These are phyloP conservation scores for Coccyzus lansbergi DNA, from an alignment of 2,797 vertebrate genomes.

Conservation along the genomic window DNA sequence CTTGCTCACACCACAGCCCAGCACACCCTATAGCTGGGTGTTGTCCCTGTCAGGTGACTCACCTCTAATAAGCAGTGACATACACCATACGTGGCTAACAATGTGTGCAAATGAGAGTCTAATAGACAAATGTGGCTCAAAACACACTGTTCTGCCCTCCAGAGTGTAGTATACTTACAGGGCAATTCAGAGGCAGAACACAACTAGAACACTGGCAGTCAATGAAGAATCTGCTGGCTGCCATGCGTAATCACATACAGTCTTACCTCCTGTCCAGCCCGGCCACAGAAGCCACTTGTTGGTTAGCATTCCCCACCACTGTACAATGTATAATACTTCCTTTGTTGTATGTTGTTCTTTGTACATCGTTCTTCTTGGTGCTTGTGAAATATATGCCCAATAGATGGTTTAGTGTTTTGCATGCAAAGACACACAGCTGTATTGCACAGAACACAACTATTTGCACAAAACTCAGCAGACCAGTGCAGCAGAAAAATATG, in stretches of 20 bases:
- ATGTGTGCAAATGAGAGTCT: background rate
- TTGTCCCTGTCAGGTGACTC: background rate
- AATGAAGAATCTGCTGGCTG: background rate
- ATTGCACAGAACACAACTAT: background rate
- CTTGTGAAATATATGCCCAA: background rate
- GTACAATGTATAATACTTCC: background rate
- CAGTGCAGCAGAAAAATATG: background rate
- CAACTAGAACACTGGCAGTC: background rate
- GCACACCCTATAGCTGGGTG: background rate
- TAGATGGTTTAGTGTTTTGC: background rate
- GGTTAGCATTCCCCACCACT: background rate
- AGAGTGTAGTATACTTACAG: background rate
- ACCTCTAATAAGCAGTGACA: background rate
- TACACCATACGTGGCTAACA: background rate
- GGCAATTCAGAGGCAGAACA: background rate
- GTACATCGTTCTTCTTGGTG: rapidly evolving
- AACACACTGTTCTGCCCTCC: background rate
- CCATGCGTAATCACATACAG: background rate
- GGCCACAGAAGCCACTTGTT: background rate
- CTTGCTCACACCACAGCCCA: background rate
- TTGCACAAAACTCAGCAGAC: background rate
- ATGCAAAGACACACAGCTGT: background rate
- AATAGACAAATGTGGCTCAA: background rate
- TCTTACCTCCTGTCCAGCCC: background rate
- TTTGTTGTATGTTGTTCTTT: background rate